phyloP scores from a whole-genome alignment of 2,113 vertebrate species.

The Bettongia penicillata region DNA sequence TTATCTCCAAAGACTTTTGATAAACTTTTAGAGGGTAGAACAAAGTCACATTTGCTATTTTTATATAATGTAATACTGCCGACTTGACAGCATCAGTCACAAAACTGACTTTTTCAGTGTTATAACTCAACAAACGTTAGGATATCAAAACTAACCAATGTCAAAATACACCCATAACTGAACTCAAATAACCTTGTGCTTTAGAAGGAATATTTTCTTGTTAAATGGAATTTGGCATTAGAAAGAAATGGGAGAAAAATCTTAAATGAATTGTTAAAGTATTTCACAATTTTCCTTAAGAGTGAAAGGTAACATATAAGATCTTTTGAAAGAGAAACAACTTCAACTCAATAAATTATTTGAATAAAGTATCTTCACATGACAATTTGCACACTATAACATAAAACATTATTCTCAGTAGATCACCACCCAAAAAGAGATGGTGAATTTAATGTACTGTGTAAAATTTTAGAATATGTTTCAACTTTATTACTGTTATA shows the following conservation, averaged over 20 bases:
- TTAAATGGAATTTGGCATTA: not conserved
- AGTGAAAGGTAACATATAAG: not conserved
- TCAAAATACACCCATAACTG: not conserved
- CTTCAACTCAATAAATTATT: not conserved
- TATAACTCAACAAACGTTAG: not conserved
- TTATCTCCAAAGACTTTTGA: not conserved
- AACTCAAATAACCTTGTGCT: not conserved
- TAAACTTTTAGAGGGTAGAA: not conserved
- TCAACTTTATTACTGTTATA: conserved; percentile 16
- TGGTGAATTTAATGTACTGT: not conserved
- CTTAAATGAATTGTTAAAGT: not conserved
- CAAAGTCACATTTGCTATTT: not conserved
- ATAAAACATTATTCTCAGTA: not conserved
- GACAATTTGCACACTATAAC: not conserved
- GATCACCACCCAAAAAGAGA: not conserved
- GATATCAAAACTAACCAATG: not conserved
- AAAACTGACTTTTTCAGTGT: not conserved
- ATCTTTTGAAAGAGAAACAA: not conserved
- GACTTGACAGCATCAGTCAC: not conserved
- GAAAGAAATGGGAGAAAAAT: not conserved
- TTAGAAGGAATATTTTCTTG: not conserved
- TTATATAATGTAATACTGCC: not conserved
- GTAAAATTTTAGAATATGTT: not conserved
- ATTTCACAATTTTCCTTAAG: not conserved
- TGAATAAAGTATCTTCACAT: not conserved